Evolutionary conservation across 2,797 vertebrate genomes (phyloP).

Genomic region (Dicrostonyx torquatus): DNA sequence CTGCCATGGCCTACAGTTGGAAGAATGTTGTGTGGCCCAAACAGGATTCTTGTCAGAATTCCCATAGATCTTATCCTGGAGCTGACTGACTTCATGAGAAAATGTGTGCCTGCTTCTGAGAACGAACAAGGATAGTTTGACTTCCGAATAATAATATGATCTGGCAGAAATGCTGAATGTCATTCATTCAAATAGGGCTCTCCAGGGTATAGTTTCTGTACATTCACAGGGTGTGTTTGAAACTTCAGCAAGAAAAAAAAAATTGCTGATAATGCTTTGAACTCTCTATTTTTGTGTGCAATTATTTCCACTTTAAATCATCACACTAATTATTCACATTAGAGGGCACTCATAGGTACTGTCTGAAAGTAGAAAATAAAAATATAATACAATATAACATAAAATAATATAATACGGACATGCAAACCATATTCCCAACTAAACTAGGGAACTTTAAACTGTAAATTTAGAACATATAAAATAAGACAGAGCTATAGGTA

Average conservation of each 20-base stretch:
- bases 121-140: not conserved
- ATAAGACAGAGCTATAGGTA: not conserved
- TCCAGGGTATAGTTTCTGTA: not conserved
- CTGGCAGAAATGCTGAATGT: not conserved
- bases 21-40: not conserved
- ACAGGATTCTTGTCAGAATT: not conserved
- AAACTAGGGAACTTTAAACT: not conserved
- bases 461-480: not conserved
- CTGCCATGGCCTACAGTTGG: not conserved
- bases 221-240: rapidly evolving
- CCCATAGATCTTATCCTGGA: not conserved
- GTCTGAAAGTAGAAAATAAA: constrained; percentile 14
- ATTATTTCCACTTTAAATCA: not conserved
- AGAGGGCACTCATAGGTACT: not conserved
- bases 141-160: not conserved
- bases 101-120: constrained; percentile 17
- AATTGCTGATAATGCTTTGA: not conserved
- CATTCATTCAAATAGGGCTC: not conserved
- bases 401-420: not conserved
- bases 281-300: not conserved
- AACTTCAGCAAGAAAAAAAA: not conserved
- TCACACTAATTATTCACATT: not conserved
- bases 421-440: constrained; percentile 19
- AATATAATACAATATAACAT: not conserved
- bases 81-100: constrained; percentile 27